Percentiles rank a stretch among this genome's conserved stretches.
Conservation (phyloP, 1,140 invertebrate genomes). For the Rhagoletis pomonella region DNA sequence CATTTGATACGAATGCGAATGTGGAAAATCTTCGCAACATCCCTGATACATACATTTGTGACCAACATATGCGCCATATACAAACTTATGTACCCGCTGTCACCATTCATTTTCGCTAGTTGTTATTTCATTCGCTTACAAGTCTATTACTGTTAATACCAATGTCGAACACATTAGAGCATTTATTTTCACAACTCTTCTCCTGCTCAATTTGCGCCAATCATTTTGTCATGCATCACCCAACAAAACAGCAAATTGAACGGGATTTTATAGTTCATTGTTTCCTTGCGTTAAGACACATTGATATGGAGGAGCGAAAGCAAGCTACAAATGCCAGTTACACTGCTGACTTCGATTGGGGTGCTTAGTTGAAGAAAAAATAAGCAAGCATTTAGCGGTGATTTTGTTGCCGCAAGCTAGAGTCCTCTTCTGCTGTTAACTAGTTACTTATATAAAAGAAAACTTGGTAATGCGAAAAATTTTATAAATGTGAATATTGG, state of each 20-base stretch:
- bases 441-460: no score
- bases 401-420: not conserved
- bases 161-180: conserved; percentile 21
- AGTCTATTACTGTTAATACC: not conserved
- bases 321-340: conserved; percentile 37
- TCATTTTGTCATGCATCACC: not conserved
- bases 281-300: conserved; percentile 27
- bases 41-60: no score
- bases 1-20: no score
- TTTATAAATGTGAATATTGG: no score
- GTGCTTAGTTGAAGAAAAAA: not conserved
- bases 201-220: not conserved
- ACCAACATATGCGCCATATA: no score
- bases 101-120: not conserved
- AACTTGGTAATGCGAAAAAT: no score
- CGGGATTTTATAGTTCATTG: conserved; percentile 21
- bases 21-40: no score
- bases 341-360: not conserved
- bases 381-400: not conserved
- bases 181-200: not conserved
- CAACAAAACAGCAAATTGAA: not conserved
- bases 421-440: no score
- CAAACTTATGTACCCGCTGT: no score
- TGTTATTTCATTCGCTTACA: not conserved
- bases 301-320: conserved; percentile 21